phyloP scores from a whole-genome alignment of 2,113 vertebrate species.

The Brachypteracias leptosomus region DNA sequence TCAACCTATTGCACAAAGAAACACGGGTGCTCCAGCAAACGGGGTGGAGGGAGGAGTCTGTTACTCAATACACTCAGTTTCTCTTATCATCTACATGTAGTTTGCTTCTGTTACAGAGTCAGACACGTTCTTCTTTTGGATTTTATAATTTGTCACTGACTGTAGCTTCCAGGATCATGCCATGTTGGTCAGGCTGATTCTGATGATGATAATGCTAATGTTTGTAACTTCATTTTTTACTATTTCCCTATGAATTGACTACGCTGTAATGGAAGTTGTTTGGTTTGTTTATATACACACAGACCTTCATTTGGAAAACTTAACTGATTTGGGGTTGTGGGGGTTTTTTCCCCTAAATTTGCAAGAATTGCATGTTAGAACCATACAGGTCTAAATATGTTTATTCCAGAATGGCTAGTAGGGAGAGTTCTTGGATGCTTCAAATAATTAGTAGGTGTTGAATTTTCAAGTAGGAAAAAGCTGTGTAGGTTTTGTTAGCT shows the following conservation, averaged over 20 bases:
- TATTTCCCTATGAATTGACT: background rate
- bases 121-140: background rate
- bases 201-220: background rate
- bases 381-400: background rate
- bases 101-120: background rate
- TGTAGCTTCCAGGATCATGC: background rate
- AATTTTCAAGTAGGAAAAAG: background rate
- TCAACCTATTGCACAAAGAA: background rate
- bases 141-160: background rate
- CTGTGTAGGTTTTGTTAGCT: background rate
- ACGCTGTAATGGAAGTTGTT: background rate
- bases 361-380: background rate
- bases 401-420: background rate
- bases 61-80: background rate
- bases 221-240: background rate
- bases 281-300: background rate
- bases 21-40: background rate
- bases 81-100: background rate
- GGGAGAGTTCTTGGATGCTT: background rate
- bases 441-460: background rate
- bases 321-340: too few relatives aligned
- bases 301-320: background rate
- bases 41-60: fast-evolving
- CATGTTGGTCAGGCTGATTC: background rate
- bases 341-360: background rate